These are phyloP conservation scores for Enteromius afrohamiltoni DNA, from an alignment of 2,797 vertebrate genomes.

Conservation along the genomic window DNA sequence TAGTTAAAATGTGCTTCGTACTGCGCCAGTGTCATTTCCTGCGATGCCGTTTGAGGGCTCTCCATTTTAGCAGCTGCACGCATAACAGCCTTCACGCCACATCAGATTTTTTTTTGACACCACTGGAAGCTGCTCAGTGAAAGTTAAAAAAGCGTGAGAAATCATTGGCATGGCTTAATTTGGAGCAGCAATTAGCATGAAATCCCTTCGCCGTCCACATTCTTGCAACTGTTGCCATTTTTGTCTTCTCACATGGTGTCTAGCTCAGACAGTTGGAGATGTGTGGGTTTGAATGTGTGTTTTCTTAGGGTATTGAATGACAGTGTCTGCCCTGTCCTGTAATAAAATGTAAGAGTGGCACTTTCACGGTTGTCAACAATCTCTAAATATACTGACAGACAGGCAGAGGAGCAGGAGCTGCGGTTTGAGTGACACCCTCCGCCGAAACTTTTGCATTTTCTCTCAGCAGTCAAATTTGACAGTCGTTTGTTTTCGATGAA, in stretches of 20 bases:
- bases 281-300: constrained; percentile 49
- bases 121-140: constrained; percentile 37
- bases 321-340: constrained; percentile 71
- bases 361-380: constrained; percentile 79
- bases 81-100: constrained; percentile 32
- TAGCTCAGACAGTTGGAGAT: constrained; percentile 46
- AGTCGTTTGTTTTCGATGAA: constrained; percentile 57
- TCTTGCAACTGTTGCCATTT: constrained; percentile 53
- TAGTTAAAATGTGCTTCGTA: constrained; percentile 44
- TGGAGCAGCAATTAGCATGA: constrained; percentile 57
- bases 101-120: constrained; percentile 21
- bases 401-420: constrained; percentile 51
- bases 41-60: constrained; percentile 40
- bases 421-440: constrained; percentile 57
- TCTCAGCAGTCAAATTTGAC: constrained; percentile 52
- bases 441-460: constrained; percentile 54
- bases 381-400: constrained; percentile 74
- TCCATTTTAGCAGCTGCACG: constrained; percentile 43
- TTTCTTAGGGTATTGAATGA: constrained; percentile 66
- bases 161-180: constrained; percentile 50
- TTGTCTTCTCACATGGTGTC: constrained; percentile 55
- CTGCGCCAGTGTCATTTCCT: constrained; percentile 44
- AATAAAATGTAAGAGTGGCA: constrained; percentile 77
- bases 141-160: constrained; percentile 41
- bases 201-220: constrained; percentile 55